phyloP scores from a whole-genome alignment of 2,113 vertebrate species.

The Enhydra lutris region DNA sequence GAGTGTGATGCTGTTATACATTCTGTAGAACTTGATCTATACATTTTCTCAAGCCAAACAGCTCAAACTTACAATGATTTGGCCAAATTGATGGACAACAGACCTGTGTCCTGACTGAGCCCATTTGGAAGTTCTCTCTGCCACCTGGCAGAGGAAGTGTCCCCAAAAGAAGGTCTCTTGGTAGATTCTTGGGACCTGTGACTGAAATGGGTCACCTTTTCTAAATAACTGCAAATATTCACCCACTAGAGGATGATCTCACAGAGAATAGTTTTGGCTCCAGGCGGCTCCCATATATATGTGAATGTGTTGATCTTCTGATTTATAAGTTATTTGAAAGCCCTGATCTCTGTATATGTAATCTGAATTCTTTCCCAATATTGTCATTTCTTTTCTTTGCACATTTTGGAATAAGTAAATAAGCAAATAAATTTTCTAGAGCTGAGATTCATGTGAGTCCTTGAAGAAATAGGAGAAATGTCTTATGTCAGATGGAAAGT shows the following conservation, averaged over 20 bases:
- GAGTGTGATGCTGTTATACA: too few species aligned
- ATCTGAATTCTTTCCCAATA: neutral
- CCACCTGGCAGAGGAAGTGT: too few species aligned
- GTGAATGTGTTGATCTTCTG: neutral
- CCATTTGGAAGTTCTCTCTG: too few species aligned
- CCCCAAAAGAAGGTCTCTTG: too few species aligned
- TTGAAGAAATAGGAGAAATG: neutral
- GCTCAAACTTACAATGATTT: too few species aligned
- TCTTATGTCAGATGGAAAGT: too few species aligned
- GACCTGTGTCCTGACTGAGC: too few species aligned
- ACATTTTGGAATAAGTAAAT: neutral
- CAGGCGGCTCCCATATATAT: too few species aligned
- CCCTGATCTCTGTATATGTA: neutral
- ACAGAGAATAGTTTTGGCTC: too few species aligned
- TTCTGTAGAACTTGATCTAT: too few species aligned
- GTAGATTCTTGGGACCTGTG: neutral
- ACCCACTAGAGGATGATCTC: neutral
- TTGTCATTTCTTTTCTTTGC: neutral
- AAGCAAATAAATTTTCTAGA: neutral
- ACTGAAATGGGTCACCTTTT: neutral
- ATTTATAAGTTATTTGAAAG: neutral
- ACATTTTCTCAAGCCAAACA: too few species aligned
- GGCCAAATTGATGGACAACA: fast-evolving
- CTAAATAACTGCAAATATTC: neutral
- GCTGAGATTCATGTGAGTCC: neutral